Percentiles rank a stretch among this genome's conserved stretches.
These are phyloP conservation scores for Blera fallax DNA, from an alignment of 2,888 invertebrate genomes.

Conservation along the genomic window DNA sequence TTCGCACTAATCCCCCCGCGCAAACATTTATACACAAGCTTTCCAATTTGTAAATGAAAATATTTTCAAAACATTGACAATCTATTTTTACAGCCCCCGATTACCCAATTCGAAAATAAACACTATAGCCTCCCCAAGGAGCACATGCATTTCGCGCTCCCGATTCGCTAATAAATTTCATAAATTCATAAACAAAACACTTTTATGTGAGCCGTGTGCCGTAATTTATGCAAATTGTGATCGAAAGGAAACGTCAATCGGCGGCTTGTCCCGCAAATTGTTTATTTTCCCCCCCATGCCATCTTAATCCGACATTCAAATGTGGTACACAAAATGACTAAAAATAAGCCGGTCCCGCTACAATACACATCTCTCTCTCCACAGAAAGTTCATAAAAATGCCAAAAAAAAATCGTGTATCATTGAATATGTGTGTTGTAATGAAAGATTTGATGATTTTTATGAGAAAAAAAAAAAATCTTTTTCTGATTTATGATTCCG, in stretches of 20 bases:
- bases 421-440: conserved; percentile 17
- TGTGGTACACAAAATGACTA: conserved; percentile 39
- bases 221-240: conserved; percentile 45
- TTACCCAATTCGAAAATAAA: conserved; percentile 66
- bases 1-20: no score
- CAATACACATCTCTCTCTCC: neutral
- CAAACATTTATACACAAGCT: neutral
- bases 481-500: neutral
- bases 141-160: conserved; percentile 37
- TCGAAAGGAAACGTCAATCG: conserved; percentile 55
- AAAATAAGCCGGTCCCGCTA: conserved; percentile 61
- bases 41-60: neutral
- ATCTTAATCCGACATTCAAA: conserved; percentile 24
- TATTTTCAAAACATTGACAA: conserved; percentile 46
- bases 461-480: neutral
- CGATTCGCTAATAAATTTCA: conserved; percentile 46
- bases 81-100: conserved; percentile 58
- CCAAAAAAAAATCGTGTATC: conserved; percentile 35
- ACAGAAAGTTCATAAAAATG: conserved; percentile 46
- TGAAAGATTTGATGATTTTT: conserved; percentile 44
- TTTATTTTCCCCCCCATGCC: conserved; percentile 1
- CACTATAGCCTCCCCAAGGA: neutral
- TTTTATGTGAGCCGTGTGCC: conserved; percentile 19
- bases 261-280: conserved; percentile 42
- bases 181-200: conserved; percentile 63